Base-by-base conservation (phyloP, 2,113 vertebrate genomes). In the Anhinga rufa region DNA sequence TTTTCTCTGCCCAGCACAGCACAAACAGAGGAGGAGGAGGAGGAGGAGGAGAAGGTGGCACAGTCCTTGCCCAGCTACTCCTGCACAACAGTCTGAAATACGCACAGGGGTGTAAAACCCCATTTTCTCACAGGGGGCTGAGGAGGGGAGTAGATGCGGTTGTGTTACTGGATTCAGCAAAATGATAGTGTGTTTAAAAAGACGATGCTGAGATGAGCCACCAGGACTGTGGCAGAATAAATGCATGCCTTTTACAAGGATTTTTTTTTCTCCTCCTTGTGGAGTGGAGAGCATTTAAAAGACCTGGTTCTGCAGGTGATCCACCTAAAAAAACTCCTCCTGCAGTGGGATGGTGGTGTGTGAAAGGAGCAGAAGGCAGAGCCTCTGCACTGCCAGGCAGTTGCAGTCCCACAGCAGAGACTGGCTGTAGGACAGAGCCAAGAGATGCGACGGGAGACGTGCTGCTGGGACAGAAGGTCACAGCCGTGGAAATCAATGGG, bases 401-500 rank as follows among this genome's bases (percentile, higher is more conserved):
- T 4, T 9, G 8, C 3, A 1, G 9, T 76, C 21, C 60, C 69
- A 3, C 42, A 17, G 52, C 62, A 49, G 71, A 54, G 36, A 12
- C 3, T 11, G 9, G 77, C 60, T 58, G 32, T 42, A 46, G 86
- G 74, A 40, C 20, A 3, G 14, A 57, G 51, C n/a, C 55, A 3
- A 4, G 61, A 20, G 64, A 8, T 4, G n/a, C 0, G 2, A 9
- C 2, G 2, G 83, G 77, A 48, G 60, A 5, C 1, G 40, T 5
- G 72, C 87, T 77, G 74, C 86, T 26, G 77, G 90, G 58, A 49
- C 40, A 14, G 34, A 24, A 1, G 24, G 83, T 46, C 60, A 12
- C 42, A 16, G 29, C 81, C 6, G 0, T 34, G 77, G 83, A n/a
- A 34, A 51, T 38, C 44, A 2, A 3, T 6, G 65, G 36, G n/a